phyloP scores from a whole-genome alignment of 2,113 vertebrate genomes.

The Tetrao urogallus region DNA sequence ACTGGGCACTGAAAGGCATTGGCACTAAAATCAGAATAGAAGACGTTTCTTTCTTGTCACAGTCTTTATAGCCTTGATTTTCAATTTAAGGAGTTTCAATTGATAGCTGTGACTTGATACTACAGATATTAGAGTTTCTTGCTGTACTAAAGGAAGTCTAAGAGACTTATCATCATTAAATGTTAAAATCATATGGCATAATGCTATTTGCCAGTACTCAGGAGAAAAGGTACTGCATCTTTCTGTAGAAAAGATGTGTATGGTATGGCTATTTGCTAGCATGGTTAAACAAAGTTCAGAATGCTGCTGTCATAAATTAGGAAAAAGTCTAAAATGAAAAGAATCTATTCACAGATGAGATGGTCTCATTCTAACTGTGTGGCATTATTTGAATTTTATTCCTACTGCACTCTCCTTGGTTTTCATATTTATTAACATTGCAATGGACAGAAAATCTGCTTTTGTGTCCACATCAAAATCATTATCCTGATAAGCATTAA shows the following conservation, averaged over 20 bases:
- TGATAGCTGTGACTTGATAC: not conserved
- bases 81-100: not conserved
- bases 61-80: not conserved
- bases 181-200: not conserved
- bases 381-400: conserved; percentile 2
- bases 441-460: conserved; percentile 5
- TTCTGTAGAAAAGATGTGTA: not conserved
- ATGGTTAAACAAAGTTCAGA: not conserved
- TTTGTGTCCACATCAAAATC: conserved; percentile 53
- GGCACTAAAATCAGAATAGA: not conserved
- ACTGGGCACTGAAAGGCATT: not conserved
- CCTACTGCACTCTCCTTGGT: not conserved
- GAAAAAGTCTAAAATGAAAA: conserved; percentile 1
- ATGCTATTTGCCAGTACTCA: not conserved
- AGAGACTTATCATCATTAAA: conserved; percentile 7
- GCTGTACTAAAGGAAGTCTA: not conserved
- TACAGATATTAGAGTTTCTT: not conserved
- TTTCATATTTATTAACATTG: conserved; percentile 35
- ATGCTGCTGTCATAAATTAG: not conserved
- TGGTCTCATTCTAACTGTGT: not conserved
- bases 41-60: not conserved
- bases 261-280: not conserved
- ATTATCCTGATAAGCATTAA: conserved; percentile 39
- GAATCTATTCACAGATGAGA: not conserved
- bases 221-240: not conserved